Conservation (phyloP, 2,113 vertebrate species). For the Numida meleagris region DNA sequence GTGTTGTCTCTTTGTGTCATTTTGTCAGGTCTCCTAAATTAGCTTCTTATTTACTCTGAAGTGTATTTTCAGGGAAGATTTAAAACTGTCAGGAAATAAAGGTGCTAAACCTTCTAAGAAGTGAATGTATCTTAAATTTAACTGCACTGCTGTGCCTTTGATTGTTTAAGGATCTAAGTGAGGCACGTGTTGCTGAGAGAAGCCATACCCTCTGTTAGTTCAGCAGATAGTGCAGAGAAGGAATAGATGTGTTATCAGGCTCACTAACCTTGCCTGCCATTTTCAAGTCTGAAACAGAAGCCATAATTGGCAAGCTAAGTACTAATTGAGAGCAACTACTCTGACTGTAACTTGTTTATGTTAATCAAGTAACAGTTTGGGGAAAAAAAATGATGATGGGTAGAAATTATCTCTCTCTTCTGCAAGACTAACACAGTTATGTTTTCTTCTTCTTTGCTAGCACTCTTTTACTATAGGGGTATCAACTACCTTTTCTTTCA, state of each 20-base stretch:
- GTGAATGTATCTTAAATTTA: not conserved
- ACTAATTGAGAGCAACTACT: constrained; percentile 20
- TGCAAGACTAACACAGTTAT: not conserved
- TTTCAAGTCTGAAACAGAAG: not conserved
- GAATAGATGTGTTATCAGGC: not conserved
- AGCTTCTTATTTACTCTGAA: constrained; percentile 13
- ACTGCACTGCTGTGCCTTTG: not conserved
- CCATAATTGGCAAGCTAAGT: not conserved
- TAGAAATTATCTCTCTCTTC: not conserved
- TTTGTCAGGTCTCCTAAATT: not conserved
- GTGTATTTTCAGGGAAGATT: not conserved
- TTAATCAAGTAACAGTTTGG: not conserved
- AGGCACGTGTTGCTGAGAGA: not conserved
- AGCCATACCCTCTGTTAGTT: not conserved
- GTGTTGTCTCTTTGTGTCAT: not conserved
- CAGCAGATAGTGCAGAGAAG: not conserved
- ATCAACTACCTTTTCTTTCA: not conserved
- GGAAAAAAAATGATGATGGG: not conserved
- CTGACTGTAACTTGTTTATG: not conserved
- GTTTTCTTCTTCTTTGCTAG: not conserved
- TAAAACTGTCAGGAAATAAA: not conserved
- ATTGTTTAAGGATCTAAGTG: not conserved
- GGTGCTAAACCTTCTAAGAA: not conserved
- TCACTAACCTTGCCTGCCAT: not conserved
- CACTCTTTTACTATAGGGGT: not conserved